Evolutionary conservation across 2,113 vertebrate genomes (phyloP), one percentile per base, ranked within the genome.

Genomic region (Columba livia): DNA sequence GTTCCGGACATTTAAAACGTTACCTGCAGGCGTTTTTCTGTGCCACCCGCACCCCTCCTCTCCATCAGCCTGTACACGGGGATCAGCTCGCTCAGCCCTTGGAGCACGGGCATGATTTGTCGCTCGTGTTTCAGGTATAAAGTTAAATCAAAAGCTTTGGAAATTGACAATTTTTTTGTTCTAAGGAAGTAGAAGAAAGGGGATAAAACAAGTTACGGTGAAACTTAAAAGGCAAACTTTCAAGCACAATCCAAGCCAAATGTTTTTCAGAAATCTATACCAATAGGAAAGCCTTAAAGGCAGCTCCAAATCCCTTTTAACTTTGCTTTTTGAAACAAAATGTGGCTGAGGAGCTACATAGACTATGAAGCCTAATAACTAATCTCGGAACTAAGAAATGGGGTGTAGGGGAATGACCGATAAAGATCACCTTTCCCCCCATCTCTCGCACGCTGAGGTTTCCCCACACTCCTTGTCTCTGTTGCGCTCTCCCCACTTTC

Each of bases 61-160:
- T 99, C 99, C 98, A 99, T 98, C 85, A 99, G 97, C 61, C 99
- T 99, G 97, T 99, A 99, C 47, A 99, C 97, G 9, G 98, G 98
- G 10, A 99, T 95, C 26, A 99, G 98, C 80, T 99, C 98, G 36
- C 96, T 69, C 87, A 99, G 92, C 61, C 98, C 99, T 96, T 99
- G 98, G 31, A 97, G 98, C 54, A 99, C 98, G 0, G 99, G 98
- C 98, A 99, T 98, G 93, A 98, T 98, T 96, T 98, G 96, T 2
- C 98, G 98, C 96, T 99, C 99, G 31, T 60, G 97, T 90, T 98
- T 98, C 97, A 99, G 96, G 86, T 99, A 99, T 19, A 98, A 94
- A 5, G 98, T 98, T 95, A 99, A 97, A 87, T 99, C 98, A 91
- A 99, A 96, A 70, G 99, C 99, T 71, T 98, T 99, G 91, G 99